These are phyloP conservation scores for Eulithis testata DNA, from an alignment of 2,888 invertebrate genomes.

Conservation along the genomic window DNA sequence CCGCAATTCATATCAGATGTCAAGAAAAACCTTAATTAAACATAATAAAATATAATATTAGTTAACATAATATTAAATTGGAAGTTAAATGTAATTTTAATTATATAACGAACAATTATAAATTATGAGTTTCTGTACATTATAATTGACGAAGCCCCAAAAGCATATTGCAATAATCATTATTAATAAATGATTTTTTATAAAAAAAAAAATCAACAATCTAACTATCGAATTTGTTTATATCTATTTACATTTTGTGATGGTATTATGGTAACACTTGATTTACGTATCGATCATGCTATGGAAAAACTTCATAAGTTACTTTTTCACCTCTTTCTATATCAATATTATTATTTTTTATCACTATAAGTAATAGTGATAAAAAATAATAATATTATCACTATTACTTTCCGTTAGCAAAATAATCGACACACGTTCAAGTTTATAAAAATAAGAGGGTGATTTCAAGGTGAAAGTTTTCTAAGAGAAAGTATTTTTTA, in stretches of 20 bases:
- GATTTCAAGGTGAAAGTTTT: too few relatives aligned
- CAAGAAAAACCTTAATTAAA: conserved; percentile 54
- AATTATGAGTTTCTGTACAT: conserved; percentile 39
- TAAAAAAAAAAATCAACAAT: conserved; percentile 56
- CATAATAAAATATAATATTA: too few relatives aligned
- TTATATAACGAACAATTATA: conserved; percentile 45
- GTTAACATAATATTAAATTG: conserved; percentile 24
- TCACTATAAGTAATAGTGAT: too few relatives aligned
- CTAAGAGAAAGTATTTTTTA: too few relatives aligned
- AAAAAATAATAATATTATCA: too few relatives aligned
- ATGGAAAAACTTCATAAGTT: conserved; percentile 13
- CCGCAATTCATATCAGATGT: conserved; percentile 62
- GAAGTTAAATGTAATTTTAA: conserved; percentile 36
- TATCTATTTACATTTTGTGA: conserved; percentile 61
- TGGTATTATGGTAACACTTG: conserved; percentile 69
- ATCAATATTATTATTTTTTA: background rate
- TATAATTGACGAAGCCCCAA: conserved; percentile 52
- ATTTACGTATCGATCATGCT: conserved; percentile 38
- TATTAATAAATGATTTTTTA: conserved; percentile 32
- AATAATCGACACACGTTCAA: background rate
- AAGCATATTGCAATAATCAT: conserved; percentile 32
- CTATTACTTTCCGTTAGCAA: background rate
- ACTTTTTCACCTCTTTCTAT: background rate
- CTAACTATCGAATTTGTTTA: conserved; percentile 49
- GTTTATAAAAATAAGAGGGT: background rate